These are phyloP conservation scores for Procambarus clarkii DNA, from an alignment of 1,140 invertebrate genomes.

Conservation along the genomic window DNA sequence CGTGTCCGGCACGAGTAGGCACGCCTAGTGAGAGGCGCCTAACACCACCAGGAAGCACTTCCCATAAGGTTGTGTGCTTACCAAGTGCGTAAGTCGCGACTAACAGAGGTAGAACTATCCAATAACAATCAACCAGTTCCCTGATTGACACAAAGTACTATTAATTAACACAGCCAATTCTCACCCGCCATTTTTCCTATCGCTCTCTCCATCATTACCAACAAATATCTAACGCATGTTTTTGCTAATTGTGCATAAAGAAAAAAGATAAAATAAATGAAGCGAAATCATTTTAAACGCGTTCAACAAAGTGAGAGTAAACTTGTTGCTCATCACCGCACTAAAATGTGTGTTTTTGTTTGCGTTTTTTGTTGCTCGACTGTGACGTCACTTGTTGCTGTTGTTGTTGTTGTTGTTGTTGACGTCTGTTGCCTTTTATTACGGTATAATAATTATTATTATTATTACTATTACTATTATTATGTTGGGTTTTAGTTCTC, in stretches of 20 bases:
- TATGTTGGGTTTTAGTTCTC: too few relatives aligned
- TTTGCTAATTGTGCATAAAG: background rate
- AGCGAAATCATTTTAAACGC: background rate
- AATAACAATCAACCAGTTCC: too few relatives aligned
- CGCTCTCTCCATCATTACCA: background rate
- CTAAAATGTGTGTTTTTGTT: slow-evolving; percentile 3
- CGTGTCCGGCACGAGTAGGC: background rate
- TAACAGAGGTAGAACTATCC: too few relatives aligned
- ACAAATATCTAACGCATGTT: background rate
- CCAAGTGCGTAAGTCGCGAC: too few relatives aligned
- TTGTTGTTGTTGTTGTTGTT: background rate
- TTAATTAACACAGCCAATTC: too few relatives aligned
- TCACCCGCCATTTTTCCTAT: too few relatives aligned
- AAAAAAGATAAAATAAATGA: background rate
- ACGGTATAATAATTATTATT: too few relatives aligned
- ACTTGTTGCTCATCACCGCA: background rate
- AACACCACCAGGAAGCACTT: too few relatives aligned
- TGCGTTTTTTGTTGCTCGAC: background rate
- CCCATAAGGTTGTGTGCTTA: too few relatives aligned
- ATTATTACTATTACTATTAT: too few relatives aligned
- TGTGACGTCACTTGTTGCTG: background rate
- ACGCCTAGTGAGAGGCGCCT: background rate
- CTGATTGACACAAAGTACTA: too few relatives aligned
- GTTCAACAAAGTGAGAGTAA: background rate
- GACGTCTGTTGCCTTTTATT: too few relatives aligned